phyloP scores from a whole-genome alignment of 2,888 invertebrate genomes.

The Agrotis ipsilon region DNA sequence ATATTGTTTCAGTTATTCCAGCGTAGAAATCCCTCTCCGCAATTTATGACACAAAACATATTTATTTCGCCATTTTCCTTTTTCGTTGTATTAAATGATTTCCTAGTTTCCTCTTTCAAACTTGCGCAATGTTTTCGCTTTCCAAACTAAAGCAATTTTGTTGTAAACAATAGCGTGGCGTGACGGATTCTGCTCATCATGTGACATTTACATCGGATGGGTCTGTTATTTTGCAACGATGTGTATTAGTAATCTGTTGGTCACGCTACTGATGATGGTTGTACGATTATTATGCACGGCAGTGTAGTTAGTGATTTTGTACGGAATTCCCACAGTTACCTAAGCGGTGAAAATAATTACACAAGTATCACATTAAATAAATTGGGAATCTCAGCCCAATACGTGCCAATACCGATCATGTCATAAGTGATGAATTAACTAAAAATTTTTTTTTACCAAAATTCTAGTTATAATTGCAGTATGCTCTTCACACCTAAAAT shows the following conservation, averaged over 20 bases:
- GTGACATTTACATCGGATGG: constrained; percentile 64
- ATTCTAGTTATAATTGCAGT: no score
- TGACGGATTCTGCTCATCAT: constrained; percentile 67
- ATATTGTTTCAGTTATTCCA: constrained; percentile 15
- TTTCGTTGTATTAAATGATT: constrained; percentile 39
- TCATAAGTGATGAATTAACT: no score
- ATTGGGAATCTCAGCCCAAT: no score
- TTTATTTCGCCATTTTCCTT: constrained; percentile 37
- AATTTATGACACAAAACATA: constrained; percentile 25
- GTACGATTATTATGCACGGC: constrained; percentile 32
- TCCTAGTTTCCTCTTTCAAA: constrained; percentile 39
- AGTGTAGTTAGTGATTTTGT: constrained; percentile 16
- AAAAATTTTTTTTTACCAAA: no score
- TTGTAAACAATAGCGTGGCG: constrained; percentile 66
- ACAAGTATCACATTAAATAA: no score
- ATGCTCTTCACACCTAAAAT: no score
- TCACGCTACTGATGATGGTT: constrained; percentile 64
- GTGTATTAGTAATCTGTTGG: constrained; percentile 61
- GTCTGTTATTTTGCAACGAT: constrained; percentile 67
- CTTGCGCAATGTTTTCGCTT: constrained; percentile 63
- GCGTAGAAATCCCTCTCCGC: constrained; percentile 6
- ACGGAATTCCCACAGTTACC: background rate
- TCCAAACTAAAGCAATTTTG: constrained; percentile 60
- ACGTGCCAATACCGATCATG: no score
- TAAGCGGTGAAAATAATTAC: no score